Conservation (phyloP, 2,113 vertebrate genomes). For the Crotophaga sulcirostris region DNA sequence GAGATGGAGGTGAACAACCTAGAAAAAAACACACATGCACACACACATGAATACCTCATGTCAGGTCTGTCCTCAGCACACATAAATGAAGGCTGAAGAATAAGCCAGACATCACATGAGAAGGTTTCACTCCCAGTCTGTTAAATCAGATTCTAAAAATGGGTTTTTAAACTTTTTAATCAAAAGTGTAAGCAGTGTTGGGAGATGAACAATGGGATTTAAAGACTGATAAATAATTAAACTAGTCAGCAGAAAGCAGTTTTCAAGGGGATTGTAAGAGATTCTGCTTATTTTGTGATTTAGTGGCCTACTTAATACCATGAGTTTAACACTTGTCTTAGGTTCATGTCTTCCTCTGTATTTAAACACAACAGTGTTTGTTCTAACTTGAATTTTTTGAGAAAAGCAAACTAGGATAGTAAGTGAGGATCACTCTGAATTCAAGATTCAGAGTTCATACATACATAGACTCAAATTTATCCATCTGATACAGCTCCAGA, state of each 20-base stretch:
- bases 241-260: neutral
- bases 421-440: neutral
- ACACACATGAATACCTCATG: too few relatives aligned
- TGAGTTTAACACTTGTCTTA: neutral
- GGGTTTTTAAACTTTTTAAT: neutral
- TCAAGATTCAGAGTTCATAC: neutral
- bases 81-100: neutral
- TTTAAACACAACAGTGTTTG: neutral
- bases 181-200: neutral
- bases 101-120: neutral
- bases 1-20: neutral
- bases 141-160: neutral
- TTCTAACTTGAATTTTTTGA: neutral
- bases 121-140: neutral
- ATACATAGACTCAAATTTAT: rapidly evolving
- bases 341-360: neutral
- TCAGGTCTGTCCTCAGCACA: neutral
- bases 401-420: neutral
- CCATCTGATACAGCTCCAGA: neutral
- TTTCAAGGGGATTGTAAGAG: neutral
- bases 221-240: neutral
- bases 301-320: neutral
- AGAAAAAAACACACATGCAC: neutral
- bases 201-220: neutral
- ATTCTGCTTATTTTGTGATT: neutral